Conservation (phyloP, 2,113 vertebrate genomes). For the Mastomys coucha region DNA sequence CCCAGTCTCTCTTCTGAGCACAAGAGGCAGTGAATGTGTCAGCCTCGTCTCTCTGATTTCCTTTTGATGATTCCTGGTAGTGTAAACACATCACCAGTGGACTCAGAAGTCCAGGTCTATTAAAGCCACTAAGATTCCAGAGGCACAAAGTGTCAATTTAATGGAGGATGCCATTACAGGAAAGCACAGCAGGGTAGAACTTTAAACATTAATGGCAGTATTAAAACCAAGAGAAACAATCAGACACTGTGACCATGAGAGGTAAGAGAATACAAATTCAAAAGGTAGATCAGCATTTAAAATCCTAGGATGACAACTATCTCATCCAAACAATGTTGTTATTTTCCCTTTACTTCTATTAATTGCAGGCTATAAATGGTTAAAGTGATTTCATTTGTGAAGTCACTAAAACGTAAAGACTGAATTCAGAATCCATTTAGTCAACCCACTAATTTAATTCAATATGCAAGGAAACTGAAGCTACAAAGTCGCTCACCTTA, state of each 20-base stretch:
- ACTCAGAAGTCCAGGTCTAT: not conserved
- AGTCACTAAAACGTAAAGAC: not conserved
- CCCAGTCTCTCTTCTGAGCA: not conserved
- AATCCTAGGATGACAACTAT: not conserved
- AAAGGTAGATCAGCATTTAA: not conserved
- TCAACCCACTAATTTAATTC: not conserved
- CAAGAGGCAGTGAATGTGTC: not conserved
- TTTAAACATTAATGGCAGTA: not conserved
- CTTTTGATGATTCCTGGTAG: not conserved
- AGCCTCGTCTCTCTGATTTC: not conserved
- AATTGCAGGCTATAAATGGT: not conserved
- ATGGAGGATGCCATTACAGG: not conserved
- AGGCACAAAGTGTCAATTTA: conserved; percentile 4
- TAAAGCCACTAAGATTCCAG: conserved; percentile 6
- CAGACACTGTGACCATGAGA: not conserved
- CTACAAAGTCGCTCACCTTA: not conserved
- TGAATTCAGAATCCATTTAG: not conserved
- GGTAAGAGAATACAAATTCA: not conserved
- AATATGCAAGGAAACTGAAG: not conserved
- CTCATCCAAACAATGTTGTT: not conserved
- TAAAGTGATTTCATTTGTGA: conserved; percentile 3
- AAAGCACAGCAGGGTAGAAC: not conserved
- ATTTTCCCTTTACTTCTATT: not conserved
- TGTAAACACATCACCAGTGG: conserved; percentile 1
- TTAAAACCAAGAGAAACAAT: conserved; percentile 4